These are phyloP conservation scores for Eufriesea mexicana DNA, from an alignment of 1,140 invertebrate genomes.

Conservation along the genomic window DNA sequence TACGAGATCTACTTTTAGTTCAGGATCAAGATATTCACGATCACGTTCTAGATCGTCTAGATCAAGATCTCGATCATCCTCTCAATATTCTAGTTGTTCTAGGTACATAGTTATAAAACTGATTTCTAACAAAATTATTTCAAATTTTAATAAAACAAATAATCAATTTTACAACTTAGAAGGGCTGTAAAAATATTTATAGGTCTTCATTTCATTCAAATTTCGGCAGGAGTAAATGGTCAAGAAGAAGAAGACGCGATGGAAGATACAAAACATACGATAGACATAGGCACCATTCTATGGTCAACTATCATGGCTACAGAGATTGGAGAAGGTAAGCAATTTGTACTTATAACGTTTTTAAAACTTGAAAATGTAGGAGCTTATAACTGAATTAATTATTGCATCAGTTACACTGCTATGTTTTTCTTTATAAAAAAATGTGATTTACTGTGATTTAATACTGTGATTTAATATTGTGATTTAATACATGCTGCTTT, in stretches of 20 bases:
- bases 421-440: not conserved
- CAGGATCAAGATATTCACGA: slow-evolving; percentile 18
- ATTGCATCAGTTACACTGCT: not conserved
- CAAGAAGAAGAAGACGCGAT: slow-evolving; percentile 47
- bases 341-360: not conserved
- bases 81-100: slow-evolving; percentile 71
- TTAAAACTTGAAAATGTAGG: not conserved
- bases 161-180: not conserved
- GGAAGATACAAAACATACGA: slow-evolving; percentile 58
- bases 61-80: slow-evolving; percentile 63
- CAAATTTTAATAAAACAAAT: not conserved
- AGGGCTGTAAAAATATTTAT: slow-evolving; percentile 55
- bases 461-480: no score
- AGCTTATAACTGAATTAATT: not conserved
- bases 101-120: slow-evolving; percentile 66
- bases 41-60: slow-evolving; percentile 58
- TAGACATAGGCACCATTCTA: slow-evolving; percentile 64
- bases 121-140: no score
- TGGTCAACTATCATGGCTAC: slow-evolving; percentile 58
- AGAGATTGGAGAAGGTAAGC: slow-evolving; percentile 71
- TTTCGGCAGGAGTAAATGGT: slow-evolving; percentile 70
- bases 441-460: not conserved
- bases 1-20: slow-evolving; percentile 12
- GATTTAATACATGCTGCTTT: not conserved
- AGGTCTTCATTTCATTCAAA: slow-evolving; percentile 72